Conservation (phyloP, 2,888 invertebrate species). For the Acronicta aceris region DNA sequence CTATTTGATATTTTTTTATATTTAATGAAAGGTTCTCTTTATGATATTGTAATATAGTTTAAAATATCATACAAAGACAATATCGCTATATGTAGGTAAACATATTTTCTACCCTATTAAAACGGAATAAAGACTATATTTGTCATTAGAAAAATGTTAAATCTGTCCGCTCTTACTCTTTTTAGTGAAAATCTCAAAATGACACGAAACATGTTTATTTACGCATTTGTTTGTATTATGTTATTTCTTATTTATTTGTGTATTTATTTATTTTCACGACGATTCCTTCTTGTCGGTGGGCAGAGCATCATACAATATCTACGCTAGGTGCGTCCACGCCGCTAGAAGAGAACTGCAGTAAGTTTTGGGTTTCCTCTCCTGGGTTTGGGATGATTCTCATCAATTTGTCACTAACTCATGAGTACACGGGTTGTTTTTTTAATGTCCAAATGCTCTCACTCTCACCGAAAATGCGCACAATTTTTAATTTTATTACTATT, state of each 20-base stretch:
- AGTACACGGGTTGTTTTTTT: too few relatives aligned
- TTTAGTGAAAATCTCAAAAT: background rate
- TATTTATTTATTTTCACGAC: constrained; percentile 44
- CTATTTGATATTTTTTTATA: too few relatives aligned
- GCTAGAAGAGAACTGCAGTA: constrained; percentile 55
- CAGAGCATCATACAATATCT: constrained; percentile 56
- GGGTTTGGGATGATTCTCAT: background rate
- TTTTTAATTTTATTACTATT: too few relatives aligned
- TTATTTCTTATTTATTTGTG: constrained; percentile 42
- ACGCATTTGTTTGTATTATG: constrained; percentile 16
- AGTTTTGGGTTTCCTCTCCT: constrained; percentile 40
- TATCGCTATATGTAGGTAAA: too few relatives aligned
- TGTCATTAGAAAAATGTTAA: background rate
- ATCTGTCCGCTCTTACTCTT: background rate
- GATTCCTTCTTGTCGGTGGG: constrained; percentile 33
- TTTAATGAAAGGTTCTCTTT: too few relatives aligned
- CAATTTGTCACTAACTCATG: background rate
- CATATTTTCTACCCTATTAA: too few relatives aligned
- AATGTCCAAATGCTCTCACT: too few relatives aligned
- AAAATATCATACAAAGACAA: too few relatives aligned
- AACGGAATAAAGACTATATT: background rate
- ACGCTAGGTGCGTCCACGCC: constrained; percentile 56
- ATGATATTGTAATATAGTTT: too few relatives aligned
- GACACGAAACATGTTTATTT: constrained; percentile 2
- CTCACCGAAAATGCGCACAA: too few relatives aligned